Evolutionary conservation across 2,797 vertebrate genomes (phyloP).

Genomic region (Adrianichthys oophorus): DNA sequence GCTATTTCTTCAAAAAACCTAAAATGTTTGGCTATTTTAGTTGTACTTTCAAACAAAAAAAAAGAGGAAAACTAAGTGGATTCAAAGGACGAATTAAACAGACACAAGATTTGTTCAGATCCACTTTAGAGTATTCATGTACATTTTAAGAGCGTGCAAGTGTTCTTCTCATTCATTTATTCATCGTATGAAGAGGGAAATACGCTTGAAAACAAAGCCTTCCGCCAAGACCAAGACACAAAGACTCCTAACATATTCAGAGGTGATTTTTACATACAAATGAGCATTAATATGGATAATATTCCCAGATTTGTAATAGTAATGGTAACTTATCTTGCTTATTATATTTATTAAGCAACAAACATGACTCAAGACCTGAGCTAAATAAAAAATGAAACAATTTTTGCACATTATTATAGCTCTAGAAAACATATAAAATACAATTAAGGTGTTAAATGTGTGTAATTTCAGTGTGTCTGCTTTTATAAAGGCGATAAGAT

Average conservation of each 20-base stretch:
- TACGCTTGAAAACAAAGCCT: constrained; percentile 19
- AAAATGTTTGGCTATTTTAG: no score
- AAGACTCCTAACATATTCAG: constrained; percentile 18
- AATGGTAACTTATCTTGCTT: neutral
- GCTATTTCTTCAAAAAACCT: no score
- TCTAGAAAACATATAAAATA: constrained; percentile 40
- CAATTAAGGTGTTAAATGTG: constrained; percentile 5
- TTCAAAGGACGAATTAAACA: no score
- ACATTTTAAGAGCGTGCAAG: constrained; percentile 41
- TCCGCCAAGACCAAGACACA: constrained; percentile 15
- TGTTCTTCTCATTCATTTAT: constrained; percentile 41
- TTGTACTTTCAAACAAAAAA: no score
- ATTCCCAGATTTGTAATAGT: neutral
- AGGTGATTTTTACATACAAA: constrained; percentile 29
- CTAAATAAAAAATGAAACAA: no score
- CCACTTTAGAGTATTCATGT: constrained; percentile 29
- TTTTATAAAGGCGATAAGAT: neutral
- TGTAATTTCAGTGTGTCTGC: neutral
- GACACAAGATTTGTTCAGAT: constrained; percentile 24
- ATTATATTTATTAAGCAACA: constrained; percentile 13
- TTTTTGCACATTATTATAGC: constrained; percentile 43
- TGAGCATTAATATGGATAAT: neutral
- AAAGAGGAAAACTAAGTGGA: no score
- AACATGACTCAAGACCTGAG: neutral
- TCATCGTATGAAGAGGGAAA: constrained; percentile 38